Evolutionary conservation across 2,113 vertebrate genomes (phyloP), one percentile per base, ranked within the genome.

Genomic region (Atherinomorus stipes): DNA sequence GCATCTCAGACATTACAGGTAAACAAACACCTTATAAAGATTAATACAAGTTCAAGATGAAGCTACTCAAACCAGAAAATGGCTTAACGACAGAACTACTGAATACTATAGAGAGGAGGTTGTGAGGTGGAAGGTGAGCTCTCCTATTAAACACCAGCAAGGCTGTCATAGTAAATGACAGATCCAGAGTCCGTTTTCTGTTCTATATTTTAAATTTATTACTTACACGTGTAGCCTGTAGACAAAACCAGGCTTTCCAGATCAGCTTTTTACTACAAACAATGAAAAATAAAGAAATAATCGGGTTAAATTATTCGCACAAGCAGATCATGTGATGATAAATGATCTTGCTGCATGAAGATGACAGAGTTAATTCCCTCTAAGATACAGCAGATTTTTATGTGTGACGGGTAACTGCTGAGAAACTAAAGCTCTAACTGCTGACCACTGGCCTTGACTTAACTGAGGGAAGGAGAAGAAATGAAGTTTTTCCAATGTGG

Each of bases 371-470:
- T 37, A 3, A 28, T 4, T n/a, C 54, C 16, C 6, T 47, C 18
- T 47, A 19, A 19, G 2, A 6, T 47, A 19, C 6, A 7, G 8
- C 19, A 6, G 12, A 47, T 47, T 19, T 47, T n/a, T n/a, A 47
- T n/a, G 18, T 47, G 18, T 15, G 25, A 53, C n/a, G 42, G 0
- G 4, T 66, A 38, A 52, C 22, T 21, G 15, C 21, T 34, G n/a
- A 56, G 18, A 37, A 57, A 57, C 28, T 37, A 37, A 57, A 34
- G 21, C 12, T 1, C 2, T 42, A 53, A 42, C 13, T 31, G 58
- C 69, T 64, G 71, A 83, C 44, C 52, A 18, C 2, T 21, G 7
- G 40, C 26, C 42, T 2, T 1, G 42, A 67, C 60, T 74, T 53
- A 34, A 2, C 15, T 42, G 26, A 16, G 53, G 31, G 38, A 40